Evolutionary conservation across 2,888 invertebrate genomes (phyloP).

Genomic region (Pheosia gnoma): DNA sequence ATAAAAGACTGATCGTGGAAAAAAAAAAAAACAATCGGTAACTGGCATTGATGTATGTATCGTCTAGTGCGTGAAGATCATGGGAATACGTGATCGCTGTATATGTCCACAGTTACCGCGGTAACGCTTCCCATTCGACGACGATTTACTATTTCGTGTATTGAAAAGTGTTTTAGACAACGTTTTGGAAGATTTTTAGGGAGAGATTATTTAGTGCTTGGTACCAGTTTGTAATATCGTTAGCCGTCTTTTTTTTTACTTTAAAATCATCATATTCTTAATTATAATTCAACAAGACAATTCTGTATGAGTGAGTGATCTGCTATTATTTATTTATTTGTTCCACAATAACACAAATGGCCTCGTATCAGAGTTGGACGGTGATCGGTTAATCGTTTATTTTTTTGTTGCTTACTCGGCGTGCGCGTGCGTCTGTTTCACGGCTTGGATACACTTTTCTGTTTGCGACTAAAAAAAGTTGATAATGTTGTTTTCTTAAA

Average conservation of each 20-base stretch:
- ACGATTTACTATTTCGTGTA: conserved; percentile 19
- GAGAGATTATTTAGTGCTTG: too few species aligned
- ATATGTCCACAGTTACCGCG: conserved; percentile 19
- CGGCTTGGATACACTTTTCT: conserved; percentile 22
- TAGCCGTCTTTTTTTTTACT: too few species aligned
- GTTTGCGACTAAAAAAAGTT: conserved; percentile 24
- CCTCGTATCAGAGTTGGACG: neutral
- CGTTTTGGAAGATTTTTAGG: too few species aligned
- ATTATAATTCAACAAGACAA: too few species aligned
- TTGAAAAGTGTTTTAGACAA: conserved; percentile 1
- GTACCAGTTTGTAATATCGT: too few species aligned
- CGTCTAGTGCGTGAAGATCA: conserved; percentile 17
- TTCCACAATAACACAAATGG: too few species aligned
- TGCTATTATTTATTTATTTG: too few species aligned
- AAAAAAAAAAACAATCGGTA: conserved; percentile 26
- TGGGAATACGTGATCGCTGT: conserved; percentile 24
- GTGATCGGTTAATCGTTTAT: neutral
- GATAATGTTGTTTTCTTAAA: conserved; percentile 22
- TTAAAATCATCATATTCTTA: too few species aligned
- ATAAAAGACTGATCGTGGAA: conserved; percentile 16
- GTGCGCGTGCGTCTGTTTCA: conserved; percentile 3
- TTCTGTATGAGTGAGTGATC: too few species aligned
- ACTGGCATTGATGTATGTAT: conserved; percentile 35
- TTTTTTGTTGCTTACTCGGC: neutral
- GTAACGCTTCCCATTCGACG: conserved; percentile 14